Evolutionary conservation across 64 coral and sea anemone genomes (phyloP).

Genomic region (Porites australiensis): DNA sequence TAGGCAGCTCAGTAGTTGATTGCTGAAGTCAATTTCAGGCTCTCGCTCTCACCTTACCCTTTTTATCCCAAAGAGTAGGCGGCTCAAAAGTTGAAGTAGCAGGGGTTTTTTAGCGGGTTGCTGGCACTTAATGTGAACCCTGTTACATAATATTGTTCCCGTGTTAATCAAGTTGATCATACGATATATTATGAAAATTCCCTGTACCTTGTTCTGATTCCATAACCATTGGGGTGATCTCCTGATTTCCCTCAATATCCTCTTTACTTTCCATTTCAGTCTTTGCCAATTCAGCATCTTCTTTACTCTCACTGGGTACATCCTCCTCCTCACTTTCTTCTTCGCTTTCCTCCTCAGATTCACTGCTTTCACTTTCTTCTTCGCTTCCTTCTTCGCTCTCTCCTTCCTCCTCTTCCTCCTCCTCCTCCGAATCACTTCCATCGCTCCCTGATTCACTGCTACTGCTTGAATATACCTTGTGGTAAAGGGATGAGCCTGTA

Average conservation of each 20-base stretch:
- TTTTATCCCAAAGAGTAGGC: too few species aligned
- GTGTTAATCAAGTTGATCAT: too few species aligned
- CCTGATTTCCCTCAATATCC: conserved; percentile 23
- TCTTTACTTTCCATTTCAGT: conserved; percentile 45
- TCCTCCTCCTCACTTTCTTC: conserved; percentile 65
- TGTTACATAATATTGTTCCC: too few species aligned
- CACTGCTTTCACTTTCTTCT: conserved; percentile 62
- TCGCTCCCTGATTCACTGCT: conserved; percentile 79
- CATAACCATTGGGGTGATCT: neutral
- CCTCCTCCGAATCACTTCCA: conserved; percentile 84
- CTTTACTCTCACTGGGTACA: conserved; percentile 8
- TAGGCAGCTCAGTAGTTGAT: too few species aligned
- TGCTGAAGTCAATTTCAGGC: too few species aligned
- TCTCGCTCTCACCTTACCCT: too few species aligned
- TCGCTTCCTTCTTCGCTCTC: conserved; percentile 54
- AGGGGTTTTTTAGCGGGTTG: too few species aligned
- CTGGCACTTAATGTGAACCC: too few species aligned
- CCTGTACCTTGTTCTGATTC: conserved; percentile 6
- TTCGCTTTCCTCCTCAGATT: conserved; percentile 57
- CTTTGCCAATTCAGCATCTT: conserved; percentile 53
- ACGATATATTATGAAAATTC: neutral
- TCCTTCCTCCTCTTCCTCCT: conserved; percentile 73
- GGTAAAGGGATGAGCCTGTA: conserved; percentile 89
- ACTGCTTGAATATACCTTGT: conserved; percentile 83
- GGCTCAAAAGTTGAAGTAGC: too few species aligned